Evolutionary conservation across 2,113 vertebrate species (phyloP).

Genomic region (Pterophyllum scalare): DNA sequence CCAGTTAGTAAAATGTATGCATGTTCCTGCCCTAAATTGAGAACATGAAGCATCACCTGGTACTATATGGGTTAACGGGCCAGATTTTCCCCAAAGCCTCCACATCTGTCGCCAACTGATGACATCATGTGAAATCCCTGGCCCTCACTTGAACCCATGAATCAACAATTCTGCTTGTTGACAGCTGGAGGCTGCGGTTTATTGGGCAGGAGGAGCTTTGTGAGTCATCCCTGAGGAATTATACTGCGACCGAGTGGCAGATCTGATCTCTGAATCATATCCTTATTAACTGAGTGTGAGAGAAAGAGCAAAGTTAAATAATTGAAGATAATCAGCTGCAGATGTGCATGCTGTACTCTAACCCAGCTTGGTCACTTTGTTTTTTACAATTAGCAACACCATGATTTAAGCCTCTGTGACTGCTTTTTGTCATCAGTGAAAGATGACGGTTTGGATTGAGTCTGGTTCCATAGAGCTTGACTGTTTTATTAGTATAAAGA

Average conservation of each 20-base stretch:
- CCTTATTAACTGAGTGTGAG: not conserved
- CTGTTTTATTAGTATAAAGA: not conserved
- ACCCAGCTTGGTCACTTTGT: not conserved
- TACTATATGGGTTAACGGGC: constrained; percentile 20
- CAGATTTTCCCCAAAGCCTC: constrained; percentile 23
- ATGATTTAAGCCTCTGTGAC: not conserved
- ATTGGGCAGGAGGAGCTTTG: constrained; percentile 16
- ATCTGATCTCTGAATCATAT: not conserved
- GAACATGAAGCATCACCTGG: constrained; percentile 21
- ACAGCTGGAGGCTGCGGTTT: constrained; percentile 34
- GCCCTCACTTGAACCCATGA: constrained; percentile 38
- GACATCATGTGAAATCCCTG: constrained; percentile 43
- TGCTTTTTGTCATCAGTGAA: not conserved
- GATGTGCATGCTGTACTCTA: not conserved
- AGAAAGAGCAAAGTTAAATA: not conserved
- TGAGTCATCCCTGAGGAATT: constrained; percentile 31
- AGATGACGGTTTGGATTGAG: not conserved
- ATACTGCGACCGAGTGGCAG: not conserved
- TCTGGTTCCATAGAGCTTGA: not conserved
- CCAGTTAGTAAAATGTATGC: not conserved
- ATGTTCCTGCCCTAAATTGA: constrained; percentile 9
- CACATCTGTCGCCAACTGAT: constrained; percentile 28
- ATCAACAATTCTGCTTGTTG: constrained; percentile 25
- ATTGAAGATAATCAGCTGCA: not conserved
- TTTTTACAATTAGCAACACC: not conserved